Base-by-base conservation (phyloP, 2,113 vertebrate genomes). In the Platycercus adscitus region DNA sequence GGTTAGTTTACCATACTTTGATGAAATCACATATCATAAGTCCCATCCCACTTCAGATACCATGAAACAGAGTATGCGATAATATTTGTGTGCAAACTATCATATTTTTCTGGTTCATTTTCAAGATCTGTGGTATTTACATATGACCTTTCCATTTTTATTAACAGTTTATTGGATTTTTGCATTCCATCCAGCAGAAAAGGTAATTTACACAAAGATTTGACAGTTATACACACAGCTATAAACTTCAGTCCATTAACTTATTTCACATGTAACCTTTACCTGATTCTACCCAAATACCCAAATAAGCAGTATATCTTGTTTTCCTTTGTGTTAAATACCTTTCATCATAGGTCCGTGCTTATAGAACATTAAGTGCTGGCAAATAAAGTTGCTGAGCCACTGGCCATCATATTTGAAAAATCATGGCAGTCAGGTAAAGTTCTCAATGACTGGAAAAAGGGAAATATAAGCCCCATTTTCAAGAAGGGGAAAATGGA, bases 91-190 rank as follows among this genome's bases (percentile, higher is more conserved):
- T 94, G 94, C 96, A 97, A 98, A 96, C 91, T 87, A 97, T 89
- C 13, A 6, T 84, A 95, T 94, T 97, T 95, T 97, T 97, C 96
- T 96, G 79, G 94, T 98, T 98, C 93, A 94, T 97, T 98, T 98
- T 97, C 95, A 95, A 96, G 91, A 97, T 96, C 93, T 97, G 68
- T 96, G 94, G 61, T 97, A 98, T 98, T 98, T 98, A 98, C 97
- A 98, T 97, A 97, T 97, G 98, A 98, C 98, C 98, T 98, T 98
- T 98, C 95, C 71, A 86, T 97, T 98, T 98, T 98, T 98, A 98
- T 98, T 98, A 98, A 97, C 92, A 98, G 97, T 98, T 98, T 98
- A 98, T 98, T 98, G 97, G 96, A 98, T 98, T 98, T 98, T 97
- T 98, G 94, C 96, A 98, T 98, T 96, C 89, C 77, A 97, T 88